A percentile compares a stretch with the other conserved stretches of the same genome.
phyloP scores from a whole-genome alignment of 2,888 invertebrate species.

The Trimorus sp. region DNA sequence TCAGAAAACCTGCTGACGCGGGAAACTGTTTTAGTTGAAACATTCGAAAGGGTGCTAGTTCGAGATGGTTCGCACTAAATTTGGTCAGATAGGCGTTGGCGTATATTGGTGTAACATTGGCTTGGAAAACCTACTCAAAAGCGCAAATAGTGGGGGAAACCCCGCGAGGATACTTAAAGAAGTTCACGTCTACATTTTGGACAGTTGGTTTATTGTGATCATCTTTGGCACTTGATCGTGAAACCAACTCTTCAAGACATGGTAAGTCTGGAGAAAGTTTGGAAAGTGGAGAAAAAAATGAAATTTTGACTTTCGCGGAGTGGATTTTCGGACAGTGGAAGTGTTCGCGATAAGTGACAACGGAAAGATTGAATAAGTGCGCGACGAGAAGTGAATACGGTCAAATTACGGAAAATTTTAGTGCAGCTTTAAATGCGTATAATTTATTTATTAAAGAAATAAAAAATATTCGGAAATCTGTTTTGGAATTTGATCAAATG shows the following conservation, averaged over 20 bases:
- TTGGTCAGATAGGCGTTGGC: slow-evolving; percentile 80
- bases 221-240: slow-evolving; percentile 73
- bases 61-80: slow-evolving; percentile 81
- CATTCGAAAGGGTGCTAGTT: slow-evolving; percentile 77
- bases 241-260: slow-evolving; percentile 75
- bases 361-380: too few relatives aligned
- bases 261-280: slow-evolving; percentile 74
- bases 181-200: slow-evolving; percentile 79
- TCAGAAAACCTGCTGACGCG: slow-evolving; percentile 43
- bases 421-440: too few relatives aligned
- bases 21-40: slow-evolving; percentile 58
- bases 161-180: slow-evolving; percentile 80
- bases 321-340: slow-evolving; percentile 9
- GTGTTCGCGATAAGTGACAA: background rate
- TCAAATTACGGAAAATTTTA: too few relatives aligned
- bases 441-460: too few relatives aligned
- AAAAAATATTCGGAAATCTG: too few relatives aligned
- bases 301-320: slow-evolving; percentile 29
- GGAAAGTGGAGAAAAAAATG: background rate
- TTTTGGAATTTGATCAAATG: too few relatives aligned
- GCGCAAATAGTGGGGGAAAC: slow-evolving; percentile 74
- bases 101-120: slow-evolving; percentile 71
- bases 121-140: slow-evolving; percentile 75
- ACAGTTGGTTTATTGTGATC: slow-evolving; percentile 81
- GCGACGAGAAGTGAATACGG: too few relatives aligned